Base-by-base conservation (phyloP, 2,888 invertebrate species). In the Cephus pygmeus region DNA sequence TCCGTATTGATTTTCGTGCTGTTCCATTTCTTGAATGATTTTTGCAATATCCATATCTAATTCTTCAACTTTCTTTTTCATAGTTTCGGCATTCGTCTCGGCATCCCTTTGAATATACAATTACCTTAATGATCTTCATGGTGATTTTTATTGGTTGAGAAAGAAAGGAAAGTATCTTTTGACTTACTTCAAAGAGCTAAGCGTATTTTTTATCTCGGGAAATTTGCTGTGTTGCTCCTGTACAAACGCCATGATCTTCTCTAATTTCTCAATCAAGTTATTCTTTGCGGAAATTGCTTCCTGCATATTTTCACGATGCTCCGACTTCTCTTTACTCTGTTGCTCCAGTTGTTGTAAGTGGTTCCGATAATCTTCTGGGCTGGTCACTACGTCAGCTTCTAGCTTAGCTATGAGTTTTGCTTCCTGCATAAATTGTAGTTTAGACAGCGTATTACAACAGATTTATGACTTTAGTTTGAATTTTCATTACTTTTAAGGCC, bases 211-310 rank as follows among this genome's bases (percentile, higher is more conserved):
- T 3, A 86, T 68, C 78, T 84, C 81, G 15, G 68, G n/a, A 34
- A 85, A 77, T 36, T 84, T 83, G 0, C 82, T 75, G 34, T 83
- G 76, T 69, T 83, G 80, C 35, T 85, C 81, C 11, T 81, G 77
- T 3, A 86, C 77, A 35, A 87, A 75, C 23, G 71, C 36, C 34
- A 84, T 33, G 34, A 79, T 75, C 30, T 77, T 82, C 9, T 84
- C 83, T 11, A 82, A 77, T 12, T 82, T 83, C 68, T 84, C 82
- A 4, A 87, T 83, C 30, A 83, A 79, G 1, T 81, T 80, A 73
- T 85, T 86, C 68, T 87, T 89, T 0, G 82, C 81, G 4, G 80
- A 81, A n/a, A 87, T 82, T 6, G 82, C 80, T 69, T 86, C 82
- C 15, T 83, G 77, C 36, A 85, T 79, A 0, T 15, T 35, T 35